Evolutionary conservation across 2,888 invertebrate species (phyloP).

Genomic region (Xanthorhoe designata): DNA sequence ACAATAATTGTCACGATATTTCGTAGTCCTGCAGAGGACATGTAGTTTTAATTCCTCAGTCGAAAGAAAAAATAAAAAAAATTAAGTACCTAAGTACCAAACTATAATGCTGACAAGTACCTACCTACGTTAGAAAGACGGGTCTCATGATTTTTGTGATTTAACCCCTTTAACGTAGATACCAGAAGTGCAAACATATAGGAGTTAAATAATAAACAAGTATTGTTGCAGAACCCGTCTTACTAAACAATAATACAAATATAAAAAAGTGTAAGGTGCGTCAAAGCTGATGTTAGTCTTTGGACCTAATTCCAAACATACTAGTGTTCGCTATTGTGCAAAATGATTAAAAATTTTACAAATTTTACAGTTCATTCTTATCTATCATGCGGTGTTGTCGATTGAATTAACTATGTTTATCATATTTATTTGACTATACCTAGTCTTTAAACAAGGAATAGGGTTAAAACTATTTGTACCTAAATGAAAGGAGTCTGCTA

Average conservation of each 20-base stretch:
- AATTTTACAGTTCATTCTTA: not conserved
- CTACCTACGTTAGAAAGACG: slow-evolving; percentile 6
- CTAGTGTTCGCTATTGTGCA: slow-evolving; percentile 28
- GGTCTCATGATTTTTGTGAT: slow-evolving; percentile 1
- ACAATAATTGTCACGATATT: too few relatives aligned
- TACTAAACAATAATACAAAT: slow-evolving; percentile 6
- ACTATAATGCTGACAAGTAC: slow-evolving; percentile 16
- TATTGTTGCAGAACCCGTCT: slow-evolving; percentile 3
- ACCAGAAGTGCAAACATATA: not conserved
- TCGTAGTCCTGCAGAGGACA: too few relatives aligned
- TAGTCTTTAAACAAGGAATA: slow-evolving; percentile 13
- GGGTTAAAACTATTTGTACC: slow-evolving; percentile 25
- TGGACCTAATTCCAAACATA: slow-evolving; percentile 8
- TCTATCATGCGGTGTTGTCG: slow-evolving; percentile 21
- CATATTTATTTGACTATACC: slow-evolving; percentile 6
- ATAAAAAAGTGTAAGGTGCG: slow-evolving; percentile 20
- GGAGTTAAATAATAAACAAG: not conserved
- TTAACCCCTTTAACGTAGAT: not conserved
- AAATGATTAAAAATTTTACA: slow-evolving; percentile 12
- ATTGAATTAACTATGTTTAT: slow-evolving; percentile 8
- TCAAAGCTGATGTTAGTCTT: slow-evolving; percentile 13
- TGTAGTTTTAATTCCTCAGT: too few relatives aligned
- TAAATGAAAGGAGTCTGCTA: slow-evolving; percentile 47
- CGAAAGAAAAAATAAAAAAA: too few relatives aligned
- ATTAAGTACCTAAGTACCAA: too few relatives aligned